Evolutionary conservation across 2,888 invertebrate species (phyloP), one percentile per base, ranked within the genome.

Genomic region (Nomada goodeniana): DNA sequence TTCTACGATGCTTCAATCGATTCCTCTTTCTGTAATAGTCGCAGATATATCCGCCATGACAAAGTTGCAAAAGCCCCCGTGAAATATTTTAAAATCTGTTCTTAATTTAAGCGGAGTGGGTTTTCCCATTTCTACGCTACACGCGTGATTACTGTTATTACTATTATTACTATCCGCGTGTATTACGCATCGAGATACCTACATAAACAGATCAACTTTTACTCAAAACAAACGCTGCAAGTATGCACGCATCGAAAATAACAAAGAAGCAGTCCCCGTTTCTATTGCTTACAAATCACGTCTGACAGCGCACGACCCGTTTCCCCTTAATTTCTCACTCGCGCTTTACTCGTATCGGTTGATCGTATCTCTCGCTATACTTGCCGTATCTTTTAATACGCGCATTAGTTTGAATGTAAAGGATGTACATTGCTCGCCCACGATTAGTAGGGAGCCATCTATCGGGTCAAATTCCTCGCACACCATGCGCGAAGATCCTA

Each of bases 271-370:
- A 4, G 26, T 70, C 26, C 42, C 59, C 23, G 13, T 69, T 47
- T 13, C 47, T n/a, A 11, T 36, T 71, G 20, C 18, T 23, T 3
- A 5, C 36, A 36, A 42, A 15, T 11, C 23, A 52, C 36, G 64
- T 64, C 64, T 73, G 72, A 73, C 64, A 55, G 44, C 26, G 20
- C 20, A 57, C 64, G 64, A 15, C 44, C 72, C 72, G 55, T 29
- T 63, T 57, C 57, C 57, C 57, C 57, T 73, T 73, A 23, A 42
- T 18, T 7, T 1, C 7, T n/a, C 26, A 15, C 23, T 42, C 36
- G 50, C 53, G 63, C 42, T 26, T 23, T 18, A 47, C 10, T 59
- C 26, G 11, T 23, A 61, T 10, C 42, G 15, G 18, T 15, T 7
- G 60, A 72, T 72, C 61, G 42, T 72, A 63, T 72, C 61, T 72